Evolutionary conservation across 2,797 vertebrate genomes (phyloP).

Genomic region (Platyrinchus mystaceus): DNA sequence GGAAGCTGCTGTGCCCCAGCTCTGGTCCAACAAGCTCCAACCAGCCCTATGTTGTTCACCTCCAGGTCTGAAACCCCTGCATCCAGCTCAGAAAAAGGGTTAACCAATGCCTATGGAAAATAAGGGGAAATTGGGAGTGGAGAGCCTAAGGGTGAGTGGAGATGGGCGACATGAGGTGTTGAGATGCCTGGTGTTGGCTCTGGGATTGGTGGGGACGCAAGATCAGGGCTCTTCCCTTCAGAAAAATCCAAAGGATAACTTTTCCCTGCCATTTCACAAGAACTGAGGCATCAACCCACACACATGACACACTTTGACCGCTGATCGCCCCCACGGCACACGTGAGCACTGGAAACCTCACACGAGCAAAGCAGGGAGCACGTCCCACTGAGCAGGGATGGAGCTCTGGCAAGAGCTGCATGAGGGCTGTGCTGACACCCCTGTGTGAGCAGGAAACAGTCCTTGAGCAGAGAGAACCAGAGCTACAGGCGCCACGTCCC

Average conservation of each 20-base stretch:
- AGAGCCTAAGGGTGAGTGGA: not conserved
- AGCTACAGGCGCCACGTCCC: not conserved
- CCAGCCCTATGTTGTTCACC: not conserved
- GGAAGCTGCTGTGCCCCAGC: not conserved
- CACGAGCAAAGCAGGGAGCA: fast-evolving
- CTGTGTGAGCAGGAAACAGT: not conserved
- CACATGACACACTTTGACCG: fast-evolving
- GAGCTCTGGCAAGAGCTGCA: not conserved
- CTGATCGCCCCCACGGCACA: not conserved
- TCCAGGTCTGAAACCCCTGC: not conserved
- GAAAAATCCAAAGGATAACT: not conserved
- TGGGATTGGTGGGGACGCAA: fast-evolving
- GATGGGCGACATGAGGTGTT: not conserved
- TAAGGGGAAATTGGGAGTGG: not conserved
- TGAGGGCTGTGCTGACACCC: not conserved
- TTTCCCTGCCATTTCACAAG: not conserved
- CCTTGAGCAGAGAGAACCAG: not conserved
- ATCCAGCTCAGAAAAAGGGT: not conserved
- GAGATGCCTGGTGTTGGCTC: not conserved
- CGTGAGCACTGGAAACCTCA: not conserved
- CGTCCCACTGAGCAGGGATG: fast-evolving
- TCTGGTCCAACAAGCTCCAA: not conserved
- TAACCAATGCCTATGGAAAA: not conserved
- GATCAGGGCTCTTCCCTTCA: not conserved
- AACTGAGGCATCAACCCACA: not conserved